Base-by-base conservation (phyloP, 2,888 invertebrate genomes). In the Agriopis leucophaearia region DNA sequence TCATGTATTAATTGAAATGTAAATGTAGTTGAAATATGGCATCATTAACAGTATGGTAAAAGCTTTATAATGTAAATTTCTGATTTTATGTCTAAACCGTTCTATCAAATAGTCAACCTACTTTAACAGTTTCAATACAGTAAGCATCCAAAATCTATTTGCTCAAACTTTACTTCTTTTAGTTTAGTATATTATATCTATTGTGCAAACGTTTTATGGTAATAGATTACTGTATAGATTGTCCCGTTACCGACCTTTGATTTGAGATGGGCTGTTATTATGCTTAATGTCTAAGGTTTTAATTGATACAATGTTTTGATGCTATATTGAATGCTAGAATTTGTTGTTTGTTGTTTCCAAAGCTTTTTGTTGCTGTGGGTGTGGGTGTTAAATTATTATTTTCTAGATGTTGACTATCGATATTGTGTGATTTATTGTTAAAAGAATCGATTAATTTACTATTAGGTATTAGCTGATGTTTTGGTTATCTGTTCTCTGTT, bases 221-320 rank as follows among this genome's bases (percentile, higher is more conserved):
- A 75, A 78, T 74, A 72, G 63, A 71, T 75, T 71, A 74, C 74
- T 64, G 74, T 80, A 77, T 69, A 63, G 70, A 59, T 76, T 81
- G 68, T 79, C 80, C 82, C 78, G 83, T 80, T 82, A 78, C 55
- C 47, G 59, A 69, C 52, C 69, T 74, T 70, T 71, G 70, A 72
- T 75, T 69, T n/a, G n/a, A 51, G 55, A 74, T 71, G 69, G 64
- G 70, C 76, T 72, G 63, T 70, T 71, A 64, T 60, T 60, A 63
- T 71, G 71, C 75, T 76, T 72, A 68, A 74, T 75, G 74, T 78
- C 76, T 76, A 74, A 74, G 79, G 78, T 84, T 78, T 81, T 82
- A 81, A 82, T 80, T 79, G 77, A 76, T 71, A 71, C 68, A 64
- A 71, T 73, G 70, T 76, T 78, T 77, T 52, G 45, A 83, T 83